Evolutionary conservation across 2,113 vertebrate species (phyloP).

Genomic region (Microtus ochrogaster): DNA sequence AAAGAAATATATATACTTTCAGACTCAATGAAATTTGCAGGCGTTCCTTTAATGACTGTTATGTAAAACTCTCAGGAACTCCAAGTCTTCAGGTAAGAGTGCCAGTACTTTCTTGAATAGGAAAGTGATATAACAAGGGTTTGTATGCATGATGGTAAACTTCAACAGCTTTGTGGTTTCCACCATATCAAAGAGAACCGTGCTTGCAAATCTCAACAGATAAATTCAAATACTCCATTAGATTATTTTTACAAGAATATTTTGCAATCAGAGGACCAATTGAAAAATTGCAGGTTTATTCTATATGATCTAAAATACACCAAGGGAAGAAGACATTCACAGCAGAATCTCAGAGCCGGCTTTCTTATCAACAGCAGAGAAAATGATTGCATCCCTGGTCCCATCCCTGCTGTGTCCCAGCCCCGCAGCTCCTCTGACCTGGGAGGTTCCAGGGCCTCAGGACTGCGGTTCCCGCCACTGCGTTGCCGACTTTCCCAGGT

Average conservation of each 20-base stretch:
- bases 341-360: neutral
- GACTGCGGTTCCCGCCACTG: neutral
- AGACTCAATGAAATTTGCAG: neutral
- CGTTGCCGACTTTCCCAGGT: neutral
- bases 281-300: neutral
- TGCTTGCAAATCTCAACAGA: neutral
- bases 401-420: neutral
- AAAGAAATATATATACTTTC: no score
- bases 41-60: neutral
- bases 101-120: neutral
- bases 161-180: neutral
- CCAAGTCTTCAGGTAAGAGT: neutral
- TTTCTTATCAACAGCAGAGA: neutral
- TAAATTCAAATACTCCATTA: neutral
- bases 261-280: neutral
- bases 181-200: neutral
- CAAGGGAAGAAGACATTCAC: neutral
- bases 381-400: neutral
- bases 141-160: neutral
- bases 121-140: neutral
- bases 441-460: neutral
- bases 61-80: neutral
- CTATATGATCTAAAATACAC: neutral
- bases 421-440: neutral
- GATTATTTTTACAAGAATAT: neutral